Evolutionary conservation across 2,888 invertebrate genomes (phyloP), one percentile per base, ranked within the genome.

Genomic region (Amphimallon solstitiale): DNA sequence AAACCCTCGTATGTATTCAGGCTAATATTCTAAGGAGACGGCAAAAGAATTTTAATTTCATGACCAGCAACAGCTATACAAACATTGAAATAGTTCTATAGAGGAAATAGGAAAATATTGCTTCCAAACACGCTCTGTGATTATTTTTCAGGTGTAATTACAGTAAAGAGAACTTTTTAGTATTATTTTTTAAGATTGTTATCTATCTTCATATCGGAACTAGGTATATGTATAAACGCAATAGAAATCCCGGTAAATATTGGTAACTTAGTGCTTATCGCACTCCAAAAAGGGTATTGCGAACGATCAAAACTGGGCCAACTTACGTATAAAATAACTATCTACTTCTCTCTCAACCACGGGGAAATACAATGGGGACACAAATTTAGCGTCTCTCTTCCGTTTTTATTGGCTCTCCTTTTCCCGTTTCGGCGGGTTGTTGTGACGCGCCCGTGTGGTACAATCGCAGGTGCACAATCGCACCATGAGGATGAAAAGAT

Each of bases 241-340:
- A 43, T 7, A 14, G 10, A 46, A 21, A n/a, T 46, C 9, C 21
- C 10, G 9, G 19, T 46, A 46, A 1, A 21, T 46, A 10, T 9
- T 29, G n/a, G 3, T 21, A 7, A 7, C 19, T 7, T 19, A 46
- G 19, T 5, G 19, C n/a, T 46, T n/a, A 19, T 46, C 10, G 19
- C 12, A 43, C n/a, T n/a, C n/a, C n/a, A n/a, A n/a, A 46, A 19
- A 46, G 21, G 17, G 34, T 10, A 15, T 37, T 38, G 6, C 23
- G 69, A 64, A 66, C 73, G 67, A 76, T 76, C 74, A 75, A 75
- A 77, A 76, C 75, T 76, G 74, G 76, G 76, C 73, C 76, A 76
- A 75, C 76, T 76, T 74, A 74, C 72, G 75, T n/a, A 73, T 74
- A 38, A 52, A 29, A 14, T 46, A 43, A 46, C 35, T 21, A 15